Evolutionary conservation across 2,113 vertebrate genomes (phyloP), one percentile per base, ranked within the genome.

Genomic region (Planiliza haematocheilus): DNA sequence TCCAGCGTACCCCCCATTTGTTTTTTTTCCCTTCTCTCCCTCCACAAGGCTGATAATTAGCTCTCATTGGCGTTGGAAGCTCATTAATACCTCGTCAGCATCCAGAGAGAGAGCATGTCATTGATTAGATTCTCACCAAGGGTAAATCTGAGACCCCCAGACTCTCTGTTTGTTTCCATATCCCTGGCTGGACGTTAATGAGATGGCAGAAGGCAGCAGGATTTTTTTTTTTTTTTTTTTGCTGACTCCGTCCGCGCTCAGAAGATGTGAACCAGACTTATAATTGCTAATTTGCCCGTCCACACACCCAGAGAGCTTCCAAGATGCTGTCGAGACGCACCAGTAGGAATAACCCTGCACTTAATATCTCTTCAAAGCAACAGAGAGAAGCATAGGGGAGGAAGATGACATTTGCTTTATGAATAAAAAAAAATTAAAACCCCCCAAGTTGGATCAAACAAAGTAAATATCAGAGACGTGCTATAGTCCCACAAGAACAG

Each of bases 81-180:
- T 90, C 88, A 90, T 91, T 92, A 92, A 89, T 87, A 86, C 68
- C 74, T 88, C 64, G 70, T 87, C 87, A 88, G 71, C 62, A 73
- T 89, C 78, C 56, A 63, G 53, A 72, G 66, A 56, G 75, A 69
- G 73, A 74, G 77, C 85, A 53, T 85, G 66, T 80, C 82, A 91
- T 91, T 77, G 86, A 91, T 88, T 89, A 46, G 55, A 80, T 80
- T 83, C 79, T 75, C 79, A 82, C 74, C 60, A 74, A 49, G 59
- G 63, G 74, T 89, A 86, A 68, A 69, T 30, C 53, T 10, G 79
- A 74, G 81, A 81, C 67, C 58, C 67, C 46, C 49, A 34, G 69
- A 63, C 75, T 64, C 53, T 56, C 58, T 69, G 77, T 84, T 81
- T 86, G 69, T 85, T 70, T 77, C 78, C 38, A 61, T 80, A 75